Evolutionary conservation across 2,113 vertebrate species (phyloP), one percentile per base, ranked within the genome.

Genomic region (Phrynosoma platyrhinos): DNA sequence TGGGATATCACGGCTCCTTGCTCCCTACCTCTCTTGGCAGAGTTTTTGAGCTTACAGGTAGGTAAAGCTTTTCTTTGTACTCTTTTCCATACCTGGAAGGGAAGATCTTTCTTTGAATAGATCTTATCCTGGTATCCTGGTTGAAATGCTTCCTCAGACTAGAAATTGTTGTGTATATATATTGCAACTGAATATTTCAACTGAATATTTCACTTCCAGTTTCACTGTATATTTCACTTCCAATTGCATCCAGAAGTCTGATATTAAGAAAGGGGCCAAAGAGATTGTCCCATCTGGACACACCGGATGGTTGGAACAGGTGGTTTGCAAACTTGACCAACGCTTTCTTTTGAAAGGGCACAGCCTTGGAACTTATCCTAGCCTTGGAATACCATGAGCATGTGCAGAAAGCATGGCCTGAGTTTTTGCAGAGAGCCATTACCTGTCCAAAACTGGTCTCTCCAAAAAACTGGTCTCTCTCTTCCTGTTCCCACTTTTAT

Each of bases 11-110:
- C 55, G 55, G 71, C 1, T 1, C 47, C 5, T 4, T 16, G 0
- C 47, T 1, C 30, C 10, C 13, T 1, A 12, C 76, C 20, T 2
- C 30, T 42, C 14, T 3, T 0, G 13, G 36, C 2, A 25, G 83
- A 85, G 75, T 74, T 75, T 42, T 27, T 7, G 58, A n/a, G 32
- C 25, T 36, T 5, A 12, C 32, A 20, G 83, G 86, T 87, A 71
- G 40, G 86, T 87, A 13, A 32, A 40, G 32, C 18, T 47, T 21
- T 7, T 1, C 9, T 1, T 23, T 9, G n/a, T 52, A 27, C 14
- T 3, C n/a, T 4, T 2, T 3, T 4, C 20, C 21, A 10, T 5
- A 16, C 9, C 9, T 62, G 0, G 3, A 42, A 13, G 8, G 25
- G 16, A 36, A 9, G 16, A n/a, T 47, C 1, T 0, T 3, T 18